phyloP scores from a whole-genome alignment of 2,113 vertebrate species.

The Casuarius casuarius region DNA sequence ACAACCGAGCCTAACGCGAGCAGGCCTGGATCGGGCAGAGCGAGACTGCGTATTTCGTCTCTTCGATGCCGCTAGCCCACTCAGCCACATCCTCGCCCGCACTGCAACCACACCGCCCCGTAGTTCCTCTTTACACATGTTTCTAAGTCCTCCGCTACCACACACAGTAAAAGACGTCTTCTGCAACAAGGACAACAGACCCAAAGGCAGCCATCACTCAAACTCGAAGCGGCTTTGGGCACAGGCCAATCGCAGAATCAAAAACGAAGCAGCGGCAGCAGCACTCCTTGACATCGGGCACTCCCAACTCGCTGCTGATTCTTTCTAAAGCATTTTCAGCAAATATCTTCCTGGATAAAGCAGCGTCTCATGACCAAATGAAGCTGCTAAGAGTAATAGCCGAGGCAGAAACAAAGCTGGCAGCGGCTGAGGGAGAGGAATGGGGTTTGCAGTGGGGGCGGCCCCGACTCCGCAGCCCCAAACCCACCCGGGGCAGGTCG shows the following conservation, averaged over 20 bases:
- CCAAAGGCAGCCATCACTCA: too few species aligned
- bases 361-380: fast-evolving
- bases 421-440: neutral
- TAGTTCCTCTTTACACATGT: fast-evolving
- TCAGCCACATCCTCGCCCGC: neutral
- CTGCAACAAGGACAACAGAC: neutral
- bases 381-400: neutral
- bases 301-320: neutral
- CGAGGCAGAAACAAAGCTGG: neutral
- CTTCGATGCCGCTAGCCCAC: neutral
- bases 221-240: neutral
- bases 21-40: neutral
- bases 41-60: neutral
- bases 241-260: fast-evolving
- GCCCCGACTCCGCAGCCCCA: neutral
- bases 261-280: neutral
- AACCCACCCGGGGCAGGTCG: fast-evolving
- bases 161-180: neutral
- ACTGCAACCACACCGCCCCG: too few species aligned
- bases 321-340: neutral
- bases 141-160: neutral
- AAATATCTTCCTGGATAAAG: neutral
- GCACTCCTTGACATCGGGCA: neutral
- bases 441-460: fast-evolving
- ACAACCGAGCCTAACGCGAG: fast-evolving